Base-by-base conservation (phyloP, 2,113 vertebrate species). In the Myotis davidii region DNA sequence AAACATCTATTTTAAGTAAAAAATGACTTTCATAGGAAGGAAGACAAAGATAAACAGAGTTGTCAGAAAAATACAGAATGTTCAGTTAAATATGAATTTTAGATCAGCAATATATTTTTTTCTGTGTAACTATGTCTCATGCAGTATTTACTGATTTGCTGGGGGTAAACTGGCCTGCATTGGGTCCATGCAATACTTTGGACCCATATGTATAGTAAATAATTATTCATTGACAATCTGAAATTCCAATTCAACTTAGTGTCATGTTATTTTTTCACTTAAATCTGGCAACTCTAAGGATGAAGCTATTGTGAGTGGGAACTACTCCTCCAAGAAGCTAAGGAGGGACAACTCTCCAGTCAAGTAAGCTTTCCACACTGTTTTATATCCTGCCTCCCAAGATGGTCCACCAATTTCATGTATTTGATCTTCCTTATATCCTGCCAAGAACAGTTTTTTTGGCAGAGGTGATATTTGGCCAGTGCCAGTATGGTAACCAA, bases 1-100 rank as follows among this genome's bases (percentile, higher is more conserved):
- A 77, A 84, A 39, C 21, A 56, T 45, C 37, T 76, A 56, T 93
- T 95, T 77, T 91, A 90, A 81, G 32, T 48, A 88, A 90, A 72
- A 95, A 92, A 48, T 50, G 5, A 64, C 12, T 64, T 87, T 5
- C 25, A 14, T 61, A 61, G 61, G 61, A 94, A 92, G 64, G 65
- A 85, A 76, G 54, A 77, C 25, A 59, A 76, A 70, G 25, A 56
- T 83, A 32, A 82, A 27, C 29, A 73, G 69, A 11, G 12, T 54
- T 90, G 42, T 9, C 74, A 48, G 37, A 17, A n/a, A 81, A 67
- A 48, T 29, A 81, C 3, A 23, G 8, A 13, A 84, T 64, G 10
- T 52, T 73, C 81, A 78, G 74, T 76, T 91, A 88, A 86, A 88
- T 84, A 34, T 17, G 4, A 67, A 70, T 67, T 94, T 88, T 67